phyloP scores from a whole-genome alignment of 2,113 vertebrate genomes.

The Miniopterus natalensis region DNA sequence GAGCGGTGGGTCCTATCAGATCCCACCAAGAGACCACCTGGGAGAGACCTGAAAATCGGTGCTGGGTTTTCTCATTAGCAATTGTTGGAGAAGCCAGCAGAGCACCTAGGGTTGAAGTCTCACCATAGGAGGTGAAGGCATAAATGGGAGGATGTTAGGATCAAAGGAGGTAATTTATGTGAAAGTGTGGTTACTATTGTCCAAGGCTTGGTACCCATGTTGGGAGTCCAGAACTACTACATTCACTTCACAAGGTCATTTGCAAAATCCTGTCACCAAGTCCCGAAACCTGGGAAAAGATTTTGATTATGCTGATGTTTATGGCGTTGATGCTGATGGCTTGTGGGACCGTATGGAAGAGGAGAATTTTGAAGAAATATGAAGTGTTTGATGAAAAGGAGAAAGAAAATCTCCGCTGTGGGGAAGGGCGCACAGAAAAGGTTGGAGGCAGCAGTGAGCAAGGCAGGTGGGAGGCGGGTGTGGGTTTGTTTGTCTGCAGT shows the following conservation, averaged over 20 bases:
- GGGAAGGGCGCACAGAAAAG: background rate
- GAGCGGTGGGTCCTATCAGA: background rate
- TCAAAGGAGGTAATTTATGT: background rate
- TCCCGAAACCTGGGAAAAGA: background rate
- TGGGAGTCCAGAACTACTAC: background rate
- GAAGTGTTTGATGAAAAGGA: background rate
- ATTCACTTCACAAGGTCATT: background rate
- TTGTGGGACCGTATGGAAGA: background rate
- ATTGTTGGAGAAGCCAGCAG: background rate
- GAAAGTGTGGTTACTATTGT: background rate
- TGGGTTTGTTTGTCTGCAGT: background rate
- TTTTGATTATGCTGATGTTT: background rate
- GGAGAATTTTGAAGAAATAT: background rate
- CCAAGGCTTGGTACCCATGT: background rate
- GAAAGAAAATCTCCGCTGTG: background rate
- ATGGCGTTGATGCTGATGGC: background rate
- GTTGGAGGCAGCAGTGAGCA: background rate
- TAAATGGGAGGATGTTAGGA: background rate
- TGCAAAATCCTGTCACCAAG: slow-evolving; percentile 3
- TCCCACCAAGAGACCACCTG: background rate
- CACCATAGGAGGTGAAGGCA: rapidly evolving
- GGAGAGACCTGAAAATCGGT: background rate
- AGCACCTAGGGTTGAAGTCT: background rate
- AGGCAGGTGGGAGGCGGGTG: background rate
- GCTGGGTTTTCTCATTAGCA: background rate